Evolutionary conservation across 2,888 invertebrate genomes (phyloP), one percentile per base, ranked within the genome.

Genomic region (Drosophila koepferae): DNA sequence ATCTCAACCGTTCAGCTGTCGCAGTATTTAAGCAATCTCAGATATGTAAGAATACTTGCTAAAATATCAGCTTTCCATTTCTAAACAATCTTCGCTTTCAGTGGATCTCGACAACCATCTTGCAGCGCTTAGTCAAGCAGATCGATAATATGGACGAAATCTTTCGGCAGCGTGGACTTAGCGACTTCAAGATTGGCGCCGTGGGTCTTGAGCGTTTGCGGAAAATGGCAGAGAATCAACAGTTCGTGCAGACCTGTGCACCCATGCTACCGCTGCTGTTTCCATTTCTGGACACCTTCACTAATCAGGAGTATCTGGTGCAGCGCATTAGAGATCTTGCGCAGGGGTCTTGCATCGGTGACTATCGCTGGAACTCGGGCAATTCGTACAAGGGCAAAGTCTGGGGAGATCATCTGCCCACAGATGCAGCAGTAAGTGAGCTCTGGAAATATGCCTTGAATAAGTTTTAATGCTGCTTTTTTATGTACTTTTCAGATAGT

Each of bases 281-380:
- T 60, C 96, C 97, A 2, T 98, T 97, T 92, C 93, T 98, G 70
- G 97, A 97, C 90, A 94, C 97, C 59, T 96, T 96, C 55, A 94
- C 96, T 20, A 97, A 98, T 94, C 98, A 98, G 92, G 96, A 97
- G 90, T 98, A 98, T 94, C 94, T 97, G 18, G 96, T 97, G 55
- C 95, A 95, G 74, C 94, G 98, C 81, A 96, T 98, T 41, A 94
- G 95, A 90, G 96, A 97, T 86, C 94, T 98, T 74, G 95, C 96
- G 0, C 95, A 95, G 90, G 98, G 97, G 72, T 97, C 98, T 12
- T 97, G 97, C 90, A 96, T 98, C 94, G 96, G 97, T 89, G 96
- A 96, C 85, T 99, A 96, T 93, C 95, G 96, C 77, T 98, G 98
- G 98, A 96, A 96, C 93, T 95, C 96, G 66, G 98, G 98, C 53